A percentile compares a stretch with the other conserved stretches of the same genome.
phyloP scores from a whole-genome alignment of 2,797 vertebrate species.

The Chaetophractus vellerosus region DNA sequence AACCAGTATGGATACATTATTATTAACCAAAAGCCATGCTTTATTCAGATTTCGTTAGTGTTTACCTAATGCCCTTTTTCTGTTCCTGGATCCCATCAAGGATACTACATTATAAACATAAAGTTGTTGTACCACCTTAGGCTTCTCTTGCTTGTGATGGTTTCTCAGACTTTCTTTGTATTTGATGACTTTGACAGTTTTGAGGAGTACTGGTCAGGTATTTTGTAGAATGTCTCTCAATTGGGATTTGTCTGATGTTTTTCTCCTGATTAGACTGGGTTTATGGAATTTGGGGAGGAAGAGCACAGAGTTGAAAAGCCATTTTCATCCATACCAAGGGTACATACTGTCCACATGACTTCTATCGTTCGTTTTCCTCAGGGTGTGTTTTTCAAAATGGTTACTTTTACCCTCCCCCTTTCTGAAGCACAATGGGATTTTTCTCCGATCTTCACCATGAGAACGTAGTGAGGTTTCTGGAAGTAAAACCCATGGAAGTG shows the following conservation, averaged over 20 bases:
- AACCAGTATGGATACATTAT: neutral
- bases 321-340: neutral
- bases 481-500: neutral
- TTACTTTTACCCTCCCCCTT: neutral
- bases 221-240: neutral
- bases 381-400: neutral
- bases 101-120: neutral
- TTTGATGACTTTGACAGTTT: conserved; percentile 31
- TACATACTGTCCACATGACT: neutral
- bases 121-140: neutral
- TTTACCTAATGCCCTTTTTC: neutral
- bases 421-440: neutral
- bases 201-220: neutral
- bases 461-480: neutral
- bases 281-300: neutral
- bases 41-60: neutral
- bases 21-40: neutral
- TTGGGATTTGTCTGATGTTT: neutral
- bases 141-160: neutral
- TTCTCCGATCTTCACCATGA: neutral
- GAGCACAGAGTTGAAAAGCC: neutral
- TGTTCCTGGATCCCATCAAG: neutral
- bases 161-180: conserved; percentile 41
- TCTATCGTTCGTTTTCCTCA: neutral
- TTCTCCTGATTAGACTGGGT: neutral